Base-by-base conservation (phyloP, 2,888 invertebrate genomes). In the Chloroclystis v-ata region DNA sequence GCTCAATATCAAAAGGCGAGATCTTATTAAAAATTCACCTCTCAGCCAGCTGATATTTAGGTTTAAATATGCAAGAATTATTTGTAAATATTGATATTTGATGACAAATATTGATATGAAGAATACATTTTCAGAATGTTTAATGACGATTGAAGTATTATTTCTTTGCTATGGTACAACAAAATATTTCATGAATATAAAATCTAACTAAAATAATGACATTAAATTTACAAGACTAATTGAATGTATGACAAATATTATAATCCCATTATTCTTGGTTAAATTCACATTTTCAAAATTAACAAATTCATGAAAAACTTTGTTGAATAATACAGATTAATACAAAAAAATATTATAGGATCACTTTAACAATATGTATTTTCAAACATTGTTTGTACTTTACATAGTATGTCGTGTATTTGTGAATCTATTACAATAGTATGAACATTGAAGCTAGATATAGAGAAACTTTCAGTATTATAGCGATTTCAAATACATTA, bases 51-150 rank as follows among this genome's bases (percentile, higher is more conserved):
- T n/a, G n/a, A n/a, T n/a, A n/a, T n/a, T n/a, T n/a, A n/a, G n/a
- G n/a, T n/a, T n/a, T n/a, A n/a, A n/a, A n/a, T n/a, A n/a, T n/a
- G n/a, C n/a, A n/a, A n/a, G n/a, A n/a, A n/a, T n/a, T n/a, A n/a
- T n/a, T n/a, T n/a, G n/a, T n/a, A n/a, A n/a, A n/a, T n/a, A n/a
- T n/a, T n/a, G n/a, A n/a, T n/a, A n/a, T n/a, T n/a, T n/a, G n/a
- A n/a, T n/a, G n/a, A n/a, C n/a, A n/a, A n/a, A n/a, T n/a, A n/a
- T 20, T 46, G 32, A 14, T 16, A 29, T 35, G 50, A 50, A 46
- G 50, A 46, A 50, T 50, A 50, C 50, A 50, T 50, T 50, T 50
- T 50, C 50, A 50, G 50, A 50, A 43, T 14, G 35, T 50, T 39
- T 39, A 46, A 30, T 11, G 30, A 13, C 24, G 26, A 32, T 28